Conservation (phyloP, 2,113 vertebrate genomes). For the Takifugu bimaculatus region DNA sequence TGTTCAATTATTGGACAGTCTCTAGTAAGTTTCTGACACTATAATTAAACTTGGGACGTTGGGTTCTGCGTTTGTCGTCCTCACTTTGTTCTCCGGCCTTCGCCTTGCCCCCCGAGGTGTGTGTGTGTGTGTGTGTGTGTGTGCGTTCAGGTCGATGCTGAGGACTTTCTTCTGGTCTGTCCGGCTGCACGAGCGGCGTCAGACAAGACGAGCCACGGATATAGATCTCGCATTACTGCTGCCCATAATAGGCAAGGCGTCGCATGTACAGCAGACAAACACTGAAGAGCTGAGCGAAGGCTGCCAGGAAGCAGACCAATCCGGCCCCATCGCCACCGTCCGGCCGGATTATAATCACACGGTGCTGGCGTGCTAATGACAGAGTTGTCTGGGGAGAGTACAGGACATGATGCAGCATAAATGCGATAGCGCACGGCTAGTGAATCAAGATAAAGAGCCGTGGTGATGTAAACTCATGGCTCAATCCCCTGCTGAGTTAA, state of each 20-base stretch:
- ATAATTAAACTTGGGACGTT: too few species aligned
- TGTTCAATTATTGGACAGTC: too few species aligned
- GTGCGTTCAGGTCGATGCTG: conserved; percentile 49
- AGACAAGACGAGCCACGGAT: conserved; percentile 54
- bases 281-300: conserved; percentile 19
- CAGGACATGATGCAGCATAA: neutral
- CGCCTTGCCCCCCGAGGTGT: conserved; percentile 14
- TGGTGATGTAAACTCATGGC: conserved; percentile 32
- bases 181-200: conserved; percentile 54
- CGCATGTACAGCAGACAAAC: conserved; percentile 42
- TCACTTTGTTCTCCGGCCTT: conserved; percentile 6
- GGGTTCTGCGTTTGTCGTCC: neutral
- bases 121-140: too few species aligned
- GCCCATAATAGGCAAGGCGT: conserved; percentile 60
- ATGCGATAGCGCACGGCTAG: conserved; percentile 2
- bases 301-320: conserved; percentile 36
- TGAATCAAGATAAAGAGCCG: conserved; percentile 1
- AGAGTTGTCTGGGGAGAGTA: neutral
- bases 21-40: too few species aligned
- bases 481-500: conserved; percentile 48
- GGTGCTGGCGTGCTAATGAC: conserved; percentile 13
- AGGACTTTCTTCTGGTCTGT: conserved; percentile 42
- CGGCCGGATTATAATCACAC: conserved; percentile 29
- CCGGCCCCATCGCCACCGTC: conserved; percentile 39
- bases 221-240: conserved; percentile 61